Percentiles rank a stretch among this genome's conserved stretches.
Conservation (phyloP, 2,113 vertebrate species). For the Prunella fulvescens region DNA sequence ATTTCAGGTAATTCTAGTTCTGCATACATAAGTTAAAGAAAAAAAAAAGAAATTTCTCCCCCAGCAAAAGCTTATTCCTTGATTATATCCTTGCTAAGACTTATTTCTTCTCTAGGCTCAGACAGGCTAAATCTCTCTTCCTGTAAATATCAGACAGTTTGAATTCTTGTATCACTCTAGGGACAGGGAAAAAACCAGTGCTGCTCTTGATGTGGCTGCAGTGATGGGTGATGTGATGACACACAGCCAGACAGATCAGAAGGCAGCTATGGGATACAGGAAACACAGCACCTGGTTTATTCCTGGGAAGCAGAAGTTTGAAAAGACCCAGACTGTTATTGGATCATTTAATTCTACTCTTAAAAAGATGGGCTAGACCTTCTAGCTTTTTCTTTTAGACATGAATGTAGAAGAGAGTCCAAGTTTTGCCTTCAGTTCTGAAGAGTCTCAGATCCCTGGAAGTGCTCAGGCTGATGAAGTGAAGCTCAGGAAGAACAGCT, state of each 20-base stretch:
- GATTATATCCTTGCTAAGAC: background rate
- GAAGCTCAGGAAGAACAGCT: background rate
- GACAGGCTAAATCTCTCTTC: background rate
- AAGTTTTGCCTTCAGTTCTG: background rate
- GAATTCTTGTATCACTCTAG: background rate
- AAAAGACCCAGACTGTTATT: background rate
- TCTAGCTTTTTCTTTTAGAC: background rate
- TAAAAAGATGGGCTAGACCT: background rate
- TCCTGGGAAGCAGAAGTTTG: background rate
- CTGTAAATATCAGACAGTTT: background rate
- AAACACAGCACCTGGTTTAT: background rate
- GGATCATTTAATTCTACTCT: background rate
- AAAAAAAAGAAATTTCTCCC: background rate
- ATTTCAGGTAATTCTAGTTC: background rate
- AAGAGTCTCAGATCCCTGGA: background rate
- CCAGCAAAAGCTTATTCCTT: background rate
- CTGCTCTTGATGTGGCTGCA: background rate
- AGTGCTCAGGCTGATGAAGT: background rate
- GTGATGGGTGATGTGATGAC: background rate
- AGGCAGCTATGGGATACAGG: rapidly evolving
- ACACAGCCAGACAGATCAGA: background rate
- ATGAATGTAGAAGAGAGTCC: background rate
- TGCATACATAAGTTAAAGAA: background rate
- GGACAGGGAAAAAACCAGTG: background rate
- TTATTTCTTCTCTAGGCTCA: background rate